phyloP scores from a whole-genome alignment of 1,140 invertebrate species.

The Drosophila tristis region DNA sequence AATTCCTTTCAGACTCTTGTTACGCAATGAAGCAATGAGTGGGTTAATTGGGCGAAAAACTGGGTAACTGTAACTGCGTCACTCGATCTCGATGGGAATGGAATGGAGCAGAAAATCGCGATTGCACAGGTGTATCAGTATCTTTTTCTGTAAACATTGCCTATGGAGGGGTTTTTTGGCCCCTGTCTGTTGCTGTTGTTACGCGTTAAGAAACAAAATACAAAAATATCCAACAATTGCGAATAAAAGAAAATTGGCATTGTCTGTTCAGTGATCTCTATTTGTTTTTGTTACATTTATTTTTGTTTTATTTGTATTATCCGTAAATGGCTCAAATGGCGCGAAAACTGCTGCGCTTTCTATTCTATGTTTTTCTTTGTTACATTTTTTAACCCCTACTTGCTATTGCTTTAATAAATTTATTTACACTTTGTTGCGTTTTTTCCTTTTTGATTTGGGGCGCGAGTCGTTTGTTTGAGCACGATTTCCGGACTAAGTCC shows the following conservation, averaged over 20 bases:
- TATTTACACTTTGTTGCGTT: slow-evolving; percentile 80
- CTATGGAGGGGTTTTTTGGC: slow-evolving; percentile 4
- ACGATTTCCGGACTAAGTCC: slow-evolving; percentile 52
- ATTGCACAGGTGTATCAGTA: slow-evolving; percentile 73
- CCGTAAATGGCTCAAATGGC: slow-evolving; percentile 61
- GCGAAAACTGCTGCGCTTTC: slow-evolving; percentile 71
- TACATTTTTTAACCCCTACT: slow-evolving; percentile 30
- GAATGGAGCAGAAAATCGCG: slow-evolving; percentile 43
- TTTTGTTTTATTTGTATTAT: slow-evolving; percentile 40
- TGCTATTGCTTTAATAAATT: slow-evolving; percentile 69
- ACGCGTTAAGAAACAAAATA: slow-evolving; percentile 40
- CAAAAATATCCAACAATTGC: slow-evolving; percentile 73
- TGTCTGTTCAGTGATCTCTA: slow-evolving; percentile 60
- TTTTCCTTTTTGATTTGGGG: slow-evolving; percentile 66
- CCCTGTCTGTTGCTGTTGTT: slow-evolving; percentile 35
- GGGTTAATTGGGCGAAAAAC: slow-evolving; percentile 48
- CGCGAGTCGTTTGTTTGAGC: slow-evolving; percentile 66
- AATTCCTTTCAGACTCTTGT: slow-evolving; percentile 25
- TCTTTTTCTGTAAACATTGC: not conserved
- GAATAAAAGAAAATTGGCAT: slow-evolving; percentile 60
- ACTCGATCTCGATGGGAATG: slow-evolving; percentile 47
- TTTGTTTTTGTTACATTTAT: slow-evolving; percentile 44
- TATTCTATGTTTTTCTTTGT: slow-evolving; percentile 43
- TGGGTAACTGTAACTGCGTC: slow-evolving; percentile 58
- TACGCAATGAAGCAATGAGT: slow-evolving; percentile 51